Evolutionary conservation across 2,888 invertebrate genomes (phyloP), one percentile per base, ranked within the genome.

Genomic region (Morpho helenor): DNA sequence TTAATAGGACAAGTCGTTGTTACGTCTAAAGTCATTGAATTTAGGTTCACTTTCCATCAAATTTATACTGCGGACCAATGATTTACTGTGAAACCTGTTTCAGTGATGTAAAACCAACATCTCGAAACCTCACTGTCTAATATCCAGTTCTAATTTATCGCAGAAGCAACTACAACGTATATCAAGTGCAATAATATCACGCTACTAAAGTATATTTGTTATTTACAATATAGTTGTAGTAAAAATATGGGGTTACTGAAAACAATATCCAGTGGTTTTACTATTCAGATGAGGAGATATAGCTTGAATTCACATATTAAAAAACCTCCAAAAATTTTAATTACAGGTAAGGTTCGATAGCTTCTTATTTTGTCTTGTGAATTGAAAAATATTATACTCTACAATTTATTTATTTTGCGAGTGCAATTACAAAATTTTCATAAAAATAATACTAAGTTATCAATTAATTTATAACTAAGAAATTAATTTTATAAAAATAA

Each of bases 301-400:
- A 76, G 81, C 60, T 76, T 73, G 43, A 74, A 71, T 56, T 73
- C 66, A 47, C 62, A 69, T 46, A 70, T 68, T 49, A 75, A 74
- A 64, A 83, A 74, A 53, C 76, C 87, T 7, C 93, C 93, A 39
- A 90, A 91, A 75, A 92, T 93, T 70, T 80, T 93, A 49, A 93
- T 93, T 47, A 93, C 93, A 48, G 93, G 92, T 92, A 74, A 89
- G 16, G 84, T 82, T 49, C 45, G 31, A 3, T 31, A 1, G 31
- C 31, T 31, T 31, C 31, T 31, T 31, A 3, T 31, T 31, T 31
- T 31, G 2, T 3, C 31, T 5, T 31, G 31, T 31, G 31, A 31
- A 31, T 31, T 5, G 31, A 31, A 31, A 16, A 31, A 31, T 31
- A 31, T 31, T 31, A 31, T 31, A 5, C 31, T 31, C 31, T 31